Percentiles rank a stretch among this genome's conserved stretches.
Evolutionary conservation across 2,888 invertebrate species (phyloP).

Genomic region (Aromia moschata): DNA sequence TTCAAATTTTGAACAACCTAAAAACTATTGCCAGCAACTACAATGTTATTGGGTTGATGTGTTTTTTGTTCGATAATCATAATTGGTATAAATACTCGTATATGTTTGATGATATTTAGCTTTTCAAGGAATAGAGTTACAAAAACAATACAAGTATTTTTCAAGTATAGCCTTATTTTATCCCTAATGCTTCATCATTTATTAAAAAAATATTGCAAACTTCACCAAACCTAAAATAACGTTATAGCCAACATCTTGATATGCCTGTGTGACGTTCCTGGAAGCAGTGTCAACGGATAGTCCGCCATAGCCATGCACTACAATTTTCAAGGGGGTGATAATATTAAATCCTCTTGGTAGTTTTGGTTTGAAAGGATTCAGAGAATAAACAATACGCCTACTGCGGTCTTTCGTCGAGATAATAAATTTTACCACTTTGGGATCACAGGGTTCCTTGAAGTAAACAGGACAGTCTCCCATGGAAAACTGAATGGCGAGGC

Average conservation of each 20-base stretch:
- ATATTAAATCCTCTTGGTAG: constrained; percentile 49
- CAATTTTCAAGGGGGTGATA: constrained; percentile 53
- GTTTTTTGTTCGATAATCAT: too few species aligned
- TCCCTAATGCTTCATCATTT: too few species aligned
- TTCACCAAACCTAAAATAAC: constrained; percentile 53
- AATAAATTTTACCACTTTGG: constrained; percentile 56
- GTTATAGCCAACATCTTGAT: constrained; percentile 54
- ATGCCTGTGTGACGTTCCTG: constrained; percentile 54
- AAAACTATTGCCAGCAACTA: too few species aligned
- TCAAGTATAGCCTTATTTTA: too few species aligned
- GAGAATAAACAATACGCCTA: constrained; percentile 35
- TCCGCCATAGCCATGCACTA: constrained; percentile 63
- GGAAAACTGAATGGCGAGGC: constrained; percentile 20
- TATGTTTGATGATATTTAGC: too few species aligned
- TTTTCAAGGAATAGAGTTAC: too few species aligned
- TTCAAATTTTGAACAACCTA: too few species aligned
- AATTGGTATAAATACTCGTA: too few species aligned
- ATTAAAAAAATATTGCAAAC: neutral
- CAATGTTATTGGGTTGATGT: too few species aligned
- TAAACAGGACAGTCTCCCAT: constrained; percentile 55
- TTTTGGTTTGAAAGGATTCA: constrained; percentile 54
- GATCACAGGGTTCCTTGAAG: constrained; percentile 58
- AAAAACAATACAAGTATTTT: too few species aligned
- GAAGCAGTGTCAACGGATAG: constrained; percentile 57
- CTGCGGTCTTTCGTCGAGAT: constrained; percentile 48